phyloP scores from a whole-genome alignment of 1,140 invertebrate genomes.

The Subanguina moxae region DNA sequence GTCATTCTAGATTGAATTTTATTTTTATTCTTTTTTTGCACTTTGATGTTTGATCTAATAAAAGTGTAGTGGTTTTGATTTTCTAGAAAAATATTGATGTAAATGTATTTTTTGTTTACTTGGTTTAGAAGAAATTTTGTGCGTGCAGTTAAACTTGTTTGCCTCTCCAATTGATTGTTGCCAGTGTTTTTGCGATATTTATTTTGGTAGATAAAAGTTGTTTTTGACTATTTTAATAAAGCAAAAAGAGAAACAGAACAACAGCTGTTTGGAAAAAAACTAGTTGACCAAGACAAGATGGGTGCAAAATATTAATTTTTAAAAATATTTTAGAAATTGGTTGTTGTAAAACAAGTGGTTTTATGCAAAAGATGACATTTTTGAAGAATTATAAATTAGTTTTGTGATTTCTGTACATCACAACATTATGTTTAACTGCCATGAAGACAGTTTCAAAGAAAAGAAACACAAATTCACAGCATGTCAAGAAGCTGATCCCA shows the following conservation, averaged over 20 bases:
- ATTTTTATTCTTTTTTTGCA: neutral
- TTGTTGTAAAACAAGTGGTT: too few relatives aligned
- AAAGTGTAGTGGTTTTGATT: neutral
- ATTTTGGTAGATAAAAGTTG: neutral
- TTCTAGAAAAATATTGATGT: neutral
- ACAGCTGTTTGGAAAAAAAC: conserved; percentile 3
- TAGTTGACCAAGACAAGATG: too few relatives aligned
- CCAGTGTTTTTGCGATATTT: neutral
- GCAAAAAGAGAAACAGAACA: neutral
- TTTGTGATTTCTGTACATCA: too few relatives aligned
- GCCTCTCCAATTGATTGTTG: neutral
- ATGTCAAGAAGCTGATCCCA: conserved; percentile 52
- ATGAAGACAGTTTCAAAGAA: conserved; percentile 52
- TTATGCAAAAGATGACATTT: neutral
- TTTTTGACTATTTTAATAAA: neutral
- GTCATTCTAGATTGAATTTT: neutral
- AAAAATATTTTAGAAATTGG: too few relatives aligned
- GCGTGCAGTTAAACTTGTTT: neutral
- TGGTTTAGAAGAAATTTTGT: too few relatives aligned
- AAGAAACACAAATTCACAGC: conserved; percentile 52
- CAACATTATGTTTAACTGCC: conserved; percentile 41
- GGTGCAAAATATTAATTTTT: too few relatives aligned
- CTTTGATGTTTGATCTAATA: neutral
- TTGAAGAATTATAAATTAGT: too few relatives aligned
- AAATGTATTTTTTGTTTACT: neutral